Evolutionary conservation across 1,140 invertebrate genomes (phyloP), one percentile per base, ranked within the genome.

Genomic region (Antheraea pernyi): DNA sequence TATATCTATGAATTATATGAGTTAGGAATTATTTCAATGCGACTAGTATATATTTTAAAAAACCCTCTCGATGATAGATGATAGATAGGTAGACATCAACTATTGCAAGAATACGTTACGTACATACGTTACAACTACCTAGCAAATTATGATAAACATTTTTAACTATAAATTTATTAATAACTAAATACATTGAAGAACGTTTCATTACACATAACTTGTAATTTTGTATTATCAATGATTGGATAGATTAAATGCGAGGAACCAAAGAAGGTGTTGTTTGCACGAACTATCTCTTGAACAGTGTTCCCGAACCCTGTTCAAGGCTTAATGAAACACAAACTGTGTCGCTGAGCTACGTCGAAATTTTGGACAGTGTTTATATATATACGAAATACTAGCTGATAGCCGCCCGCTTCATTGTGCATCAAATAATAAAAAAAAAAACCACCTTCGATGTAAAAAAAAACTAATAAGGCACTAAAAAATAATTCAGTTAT

Each of bases 261-360:
- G 74, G 72, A 72, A 81, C 74, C 73, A 78, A 30, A 77, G 76
- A 59, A 69, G 60, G 60, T 72, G 71, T 74, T 81, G 80, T 86
- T 83, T 85, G 77, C 10, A 72, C 73, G 71, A 76, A 72, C 79
- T 74, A 71, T 72, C 78, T 82, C 82, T 83, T 84, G 83, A 84
- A 78, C 79, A 42, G 7, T 42, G 39, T 66, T 65, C 73, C 66
- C 68, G 71, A 71, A 59, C 10, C 46, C 77, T 73, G 82, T 85
- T 85, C 81, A 83, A 71, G 65, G 74, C 76, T 81, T 83, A 84
- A 91, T 89, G 88, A 82, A 89, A 91, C 78, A 85, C 82, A 89
- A 89, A 91, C 88, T 91, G 74, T 88, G 85, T 82, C 84, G 83
- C 72, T 79, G 69, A 80, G 79, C 75, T 74, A 71, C 76, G 76